phyloP scores from a whole-genome alignment of 2,888 invertebrate genomes.

The Eremobia ochroleuca region DNA sequence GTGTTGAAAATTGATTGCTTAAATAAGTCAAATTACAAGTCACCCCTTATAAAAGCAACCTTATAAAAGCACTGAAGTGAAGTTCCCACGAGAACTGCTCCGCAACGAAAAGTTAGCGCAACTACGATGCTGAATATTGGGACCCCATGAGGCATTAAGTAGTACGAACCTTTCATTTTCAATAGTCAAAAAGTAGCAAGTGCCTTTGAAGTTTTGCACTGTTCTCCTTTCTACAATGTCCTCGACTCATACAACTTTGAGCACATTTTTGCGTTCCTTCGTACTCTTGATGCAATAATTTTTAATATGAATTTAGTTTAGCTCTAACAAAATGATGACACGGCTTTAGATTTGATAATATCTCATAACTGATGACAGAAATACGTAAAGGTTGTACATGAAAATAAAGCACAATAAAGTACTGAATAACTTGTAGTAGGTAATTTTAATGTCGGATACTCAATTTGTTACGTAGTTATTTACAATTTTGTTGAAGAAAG shows the following conservation, averaged over 20 bases:
- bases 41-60: not conserved
- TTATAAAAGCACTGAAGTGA: not conserved
- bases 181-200: not conserved
- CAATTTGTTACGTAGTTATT: not conserved
- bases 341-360: not conserved
- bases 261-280: not conserved
- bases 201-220: not conserved
- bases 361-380: not conserved
- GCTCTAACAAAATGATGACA: not conserved
- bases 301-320: not conserved
- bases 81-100: not conserved
- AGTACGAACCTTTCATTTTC: not conserved
- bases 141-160: not conserved
- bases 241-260: not conserved
- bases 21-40: too few relatives aligned
- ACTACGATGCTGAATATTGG: not conserved
- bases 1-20: too few relatives aligned
- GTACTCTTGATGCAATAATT: not conserved
- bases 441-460: not conserved
- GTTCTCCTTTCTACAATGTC: not conserved
- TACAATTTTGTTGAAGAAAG: not conserved
- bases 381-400: not conserved
- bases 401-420: not conserved
- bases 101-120: not conserved
- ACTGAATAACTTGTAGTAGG: not conserved